Evolutionary conservation across 2,888 invertebrate genomes (phyloP).

Genomic region (Pantelozetes paolii): DNA sequence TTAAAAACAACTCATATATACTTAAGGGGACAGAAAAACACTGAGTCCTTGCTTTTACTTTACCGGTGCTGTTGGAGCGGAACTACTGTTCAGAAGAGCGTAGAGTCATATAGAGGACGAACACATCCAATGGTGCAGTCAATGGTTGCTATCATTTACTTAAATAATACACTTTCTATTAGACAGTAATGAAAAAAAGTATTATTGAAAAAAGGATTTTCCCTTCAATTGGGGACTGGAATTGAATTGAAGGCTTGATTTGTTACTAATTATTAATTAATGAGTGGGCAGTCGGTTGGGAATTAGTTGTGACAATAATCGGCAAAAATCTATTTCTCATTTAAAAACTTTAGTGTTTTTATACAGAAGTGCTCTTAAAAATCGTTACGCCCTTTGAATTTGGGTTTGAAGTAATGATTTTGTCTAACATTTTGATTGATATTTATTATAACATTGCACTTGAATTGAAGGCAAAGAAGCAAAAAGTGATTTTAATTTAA

Average conservation of each 20-base stretch:
- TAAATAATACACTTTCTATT: slow-evolving; percentile 18
- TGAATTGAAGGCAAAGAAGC: not conserved
- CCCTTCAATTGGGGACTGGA: not conserved
- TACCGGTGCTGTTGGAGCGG: slow-evolving; percentile 16
- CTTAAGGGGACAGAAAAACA: not conserved
- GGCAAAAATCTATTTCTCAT: not conserved
- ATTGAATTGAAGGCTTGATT: slow-evolving; percentile 22
- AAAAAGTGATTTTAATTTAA: not conserved
- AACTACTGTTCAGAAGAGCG: slow-evolving; percentile 20
- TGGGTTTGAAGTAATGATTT: not conserved
- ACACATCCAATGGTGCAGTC: not conserved
- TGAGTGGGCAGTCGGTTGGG: slow-evolving; percentile 22
- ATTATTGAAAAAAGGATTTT: not conserved
- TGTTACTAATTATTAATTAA: slow-evolving; percentile 26
- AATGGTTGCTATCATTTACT: slow-evolving; percentile 26
- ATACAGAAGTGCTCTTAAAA: not conserved
- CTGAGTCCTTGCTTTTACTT: slow-evolving; percentile 13
- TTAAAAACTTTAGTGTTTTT: slow-evolving; percentile 2
- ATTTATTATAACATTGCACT: not conserved
- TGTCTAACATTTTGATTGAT: not conserved
- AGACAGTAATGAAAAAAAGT: slow-evolving; percentile 1
- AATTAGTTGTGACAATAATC: slow-evolving; percentile 31
- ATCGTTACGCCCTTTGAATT: not conserved
- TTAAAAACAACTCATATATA: not conserved
- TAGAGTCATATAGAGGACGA: slow-evolving; percentile 14